A percentile compares a stretch with the other conserved stretches of the same genome.
Evolutionary conservation across 2,888 invertebrate genomes (phyloP).

Genomic region (Synergus japonicus): DNA sequence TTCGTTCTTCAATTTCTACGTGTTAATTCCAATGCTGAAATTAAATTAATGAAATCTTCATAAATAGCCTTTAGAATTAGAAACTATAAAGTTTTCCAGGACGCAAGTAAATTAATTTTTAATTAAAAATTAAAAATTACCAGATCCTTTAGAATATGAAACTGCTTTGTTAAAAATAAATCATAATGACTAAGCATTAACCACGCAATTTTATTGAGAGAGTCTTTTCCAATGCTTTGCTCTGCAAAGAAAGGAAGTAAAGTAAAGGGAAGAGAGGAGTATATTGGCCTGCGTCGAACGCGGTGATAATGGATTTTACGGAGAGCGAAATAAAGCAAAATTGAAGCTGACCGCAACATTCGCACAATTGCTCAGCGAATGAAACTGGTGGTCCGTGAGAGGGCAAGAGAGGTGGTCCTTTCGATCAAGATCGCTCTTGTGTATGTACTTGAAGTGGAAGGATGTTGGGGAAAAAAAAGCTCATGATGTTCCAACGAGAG

Average conservation of each 20-base stretch:
- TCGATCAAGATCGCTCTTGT: conserved; percentile 38
- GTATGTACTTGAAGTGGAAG: conserved; percentile 34
- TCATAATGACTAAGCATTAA: not conserved
- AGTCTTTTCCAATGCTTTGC: conserved; percentile 1
- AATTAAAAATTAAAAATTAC: not conserved
- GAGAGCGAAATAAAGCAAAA: conserved; percentile 39
- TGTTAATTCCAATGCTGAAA: too few relatives aligned
- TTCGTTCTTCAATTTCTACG: too few relatives aligned
- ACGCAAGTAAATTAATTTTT: too few relatives aligned
- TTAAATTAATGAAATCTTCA: too few relatives aligned
- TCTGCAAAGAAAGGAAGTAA: not conserved
- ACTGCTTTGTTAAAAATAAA: not conserved
- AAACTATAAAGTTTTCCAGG: too few relatives aligned
- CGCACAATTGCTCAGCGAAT: conserved; percentile 64
- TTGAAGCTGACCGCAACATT: conserved; percentile 56
- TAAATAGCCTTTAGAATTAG: too few relatives aligned
- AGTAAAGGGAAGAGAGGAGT: not conserved
- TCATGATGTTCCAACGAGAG: conserved; percentile 52
- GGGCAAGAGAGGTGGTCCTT: conserved; percentile 36
- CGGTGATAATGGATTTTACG: conserved; percentile 67
- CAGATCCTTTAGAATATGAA: not conserved
- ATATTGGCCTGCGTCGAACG: conserved; percentile 48
- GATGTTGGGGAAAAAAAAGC: conserved; percentile 41
- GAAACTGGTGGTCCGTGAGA: conserved; percentile 57
- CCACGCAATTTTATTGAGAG: not conserved